Percentiles rank a stretch among this genome's conserved stretches.
phyloP scores from a whole-genome alignment of 2,797 vertebrate genomes.

The Arrhamphus sclerolepis region DNA sequence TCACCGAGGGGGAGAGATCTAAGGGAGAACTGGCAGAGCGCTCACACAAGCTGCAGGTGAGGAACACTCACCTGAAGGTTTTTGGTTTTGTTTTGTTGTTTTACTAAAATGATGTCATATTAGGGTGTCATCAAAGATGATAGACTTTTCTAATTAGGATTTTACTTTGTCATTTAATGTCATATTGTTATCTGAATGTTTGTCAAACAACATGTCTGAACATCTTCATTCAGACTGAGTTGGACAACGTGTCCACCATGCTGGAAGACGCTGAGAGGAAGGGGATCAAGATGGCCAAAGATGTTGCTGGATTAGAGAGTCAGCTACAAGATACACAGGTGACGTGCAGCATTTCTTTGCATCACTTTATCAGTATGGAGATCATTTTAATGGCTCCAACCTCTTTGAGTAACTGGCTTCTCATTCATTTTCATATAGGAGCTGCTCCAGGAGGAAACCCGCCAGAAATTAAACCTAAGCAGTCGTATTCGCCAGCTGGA shows the following conservation, averaged over 20 bases:
- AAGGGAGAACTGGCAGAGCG: slow-evolving; percentile 90
- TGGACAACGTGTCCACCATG: slow-evolving; percentile 91
- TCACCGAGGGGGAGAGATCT: slow-evolving; percentile 88
- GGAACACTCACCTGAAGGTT: too few species aligned
- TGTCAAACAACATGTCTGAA: background rate
- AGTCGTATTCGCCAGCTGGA: slow-evolving; percentile 94
- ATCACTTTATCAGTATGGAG: background rate
- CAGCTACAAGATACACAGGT: slow-evolving; percentile 98
- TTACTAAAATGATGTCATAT: too few species aligned
- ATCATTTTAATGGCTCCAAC: background rate
- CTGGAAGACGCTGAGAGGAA: slow-evolving; percentile 97
- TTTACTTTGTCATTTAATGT: too few species aligned
- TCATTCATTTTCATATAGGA: slow-evolving; percentile 76
- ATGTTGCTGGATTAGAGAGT: slow-evolving; percentile 89
- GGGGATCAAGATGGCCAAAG: slow-evolving; percentile 93
- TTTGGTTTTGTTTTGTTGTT: background rate
- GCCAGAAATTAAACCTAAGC: slow-evolving; percentile 96
- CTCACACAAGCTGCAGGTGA: slow-evolving; percentile 90
- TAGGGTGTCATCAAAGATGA: too few species aligned
- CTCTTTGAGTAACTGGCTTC: background rate
- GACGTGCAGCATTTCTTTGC: background rate
- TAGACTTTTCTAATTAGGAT: too few species aligned
- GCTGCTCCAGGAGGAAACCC: slow-evolving; percentile 96
- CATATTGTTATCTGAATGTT: too few species aligned
- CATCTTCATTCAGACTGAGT: slow-evolving; percentile 83